These are phyloP conservation scores for Drosophila guanche DNA, from an alignment of 1,140 invertebrate species.

Conservation along the genomic window DNA sequence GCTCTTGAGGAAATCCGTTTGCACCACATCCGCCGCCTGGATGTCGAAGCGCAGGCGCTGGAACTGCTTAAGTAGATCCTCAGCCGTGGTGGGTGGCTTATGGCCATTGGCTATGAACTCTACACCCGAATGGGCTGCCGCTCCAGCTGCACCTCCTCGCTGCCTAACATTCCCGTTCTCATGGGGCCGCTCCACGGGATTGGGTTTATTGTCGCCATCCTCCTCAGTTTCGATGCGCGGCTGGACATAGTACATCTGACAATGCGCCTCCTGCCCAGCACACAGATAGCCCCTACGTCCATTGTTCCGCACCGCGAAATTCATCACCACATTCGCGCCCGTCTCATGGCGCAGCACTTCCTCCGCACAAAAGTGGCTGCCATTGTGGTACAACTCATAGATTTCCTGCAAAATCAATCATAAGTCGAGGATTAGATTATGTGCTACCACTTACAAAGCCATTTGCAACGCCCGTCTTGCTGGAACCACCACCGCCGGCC, in stretches of 20 bases:
- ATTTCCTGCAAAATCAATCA: conserved; percentile 89
- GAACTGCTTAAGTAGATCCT: conserved; percentile 84
- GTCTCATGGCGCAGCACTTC: conserved; percentile 95
- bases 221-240: conserved; percentile 86
- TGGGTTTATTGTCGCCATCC: conserved; percentile 45
- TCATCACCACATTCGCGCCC: conserved; percentile 95
- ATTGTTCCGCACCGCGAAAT: conserved; percentile 89
- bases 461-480: conserved; percentile 97
- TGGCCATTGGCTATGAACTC: conserved; percentile 66
- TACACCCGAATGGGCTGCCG: conserved; percentile 58
- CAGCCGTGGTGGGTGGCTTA: conserved; percentile 55
- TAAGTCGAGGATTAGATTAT: conserved; percentile 12
- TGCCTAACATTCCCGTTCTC: conserved; percentile 75
- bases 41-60: conserved; percentile 89
- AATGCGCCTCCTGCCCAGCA: conserved; percentile 95
- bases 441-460: conserved; percentile 90
- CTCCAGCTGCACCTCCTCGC: conserved; percentile 25
- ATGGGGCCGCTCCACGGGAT: conserved; percentile 61
- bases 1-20: conserved; percentile 88
- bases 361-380: conserved; percentile 91
- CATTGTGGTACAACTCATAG: conserved; percentile 94
- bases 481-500: conserved; percentile 96
- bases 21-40: conserved; percentile 89
- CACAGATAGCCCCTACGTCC: conserved; percentile 90
- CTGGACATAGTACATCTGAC: conserved; percentile 93